Evolutionary conservation across 2,888 invertebrate genomes (phyloP), one percentile per base, ranked within the genome.

Genomic region (Leptopterna dolabrata): DNA sequence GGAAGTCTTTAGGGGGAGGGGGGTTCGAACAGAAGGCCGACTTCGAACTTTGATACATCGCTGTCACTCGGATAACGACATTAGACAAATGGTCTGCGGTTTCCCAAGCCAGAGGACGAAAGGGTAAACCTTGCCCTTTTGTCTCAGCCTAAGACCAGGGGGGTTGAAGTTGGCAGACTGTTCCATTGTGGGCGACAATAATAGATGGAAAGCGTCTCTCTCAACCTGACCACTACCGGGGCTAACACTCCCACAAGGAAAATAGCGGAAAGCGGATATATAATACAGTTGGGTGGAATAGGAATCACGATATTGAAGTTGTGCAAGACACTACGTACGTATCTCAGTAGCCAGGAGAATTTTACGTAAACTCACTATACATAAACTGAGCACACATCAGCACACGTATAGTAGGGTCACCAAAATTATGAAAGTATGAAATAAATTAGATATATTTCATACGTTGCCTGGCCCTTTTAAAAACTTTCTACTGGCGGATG

Each of bases 51-150:
- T 78, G 78, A 78, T 78, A 78, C 78, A 78, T 45, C 27, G 78
- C 78, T 78, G 78, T 78, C 78, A 78, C n/a, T 24, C 41, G 78
- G 78, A 78, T 78, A 78, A 78, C 78, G 78, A 78, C 78, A 78
- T 78, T 78, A 78, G 78, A 78, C 78, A 45, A 78, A 78, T 78
- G 78, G 78, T 78, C 78, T 63, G 78, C 27, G 45, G 45, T 63
- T 63, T 63, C 63, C n/a, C 11, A 63, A 43, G 78, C 30, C 16
- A 16, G 55, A 55, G 13, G 78, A 78, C 78, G 63, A 4, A 45
- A 19, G 45, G 78, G 78, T 45, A 41, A 78, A 78, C 43, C 78
- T 45, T 45, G 43, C 41, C 47, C 78, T 78, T 73, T 78, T 78
- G 78, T 78, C 47, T 45, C 41, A 27, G 14, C 19, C 45, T 45